Evolutionary conservation across 92 coral and sea anemone species (phyloP), one percentile per base, ranked within the genome.

Genomic region (Heteractis magnifica): DNA sequence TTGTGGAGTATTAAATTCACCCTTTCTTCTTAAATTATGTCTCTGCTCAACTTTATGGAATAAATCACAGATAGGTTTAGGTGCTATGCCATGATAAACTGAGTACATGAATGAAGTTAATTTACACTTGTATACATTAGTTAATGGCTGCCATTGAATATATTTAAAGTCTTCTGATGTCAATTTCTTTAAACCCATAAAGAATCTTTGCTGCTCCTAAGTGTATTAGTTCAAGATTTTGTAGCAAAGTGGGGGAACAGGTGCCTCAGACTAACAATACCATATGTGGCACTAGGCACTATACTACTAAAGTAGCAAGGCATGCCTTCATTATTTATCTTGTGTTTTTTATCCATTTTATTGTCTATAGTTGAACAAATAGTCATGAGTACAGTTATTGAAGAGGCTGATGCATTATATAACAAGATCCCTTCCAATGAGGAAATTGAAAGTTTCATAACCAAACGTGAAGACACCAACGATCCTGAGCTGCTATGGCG

Each of bases 401-500:
- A 85, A 71, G 83, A 85, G 64, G 77, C 81, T 52, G 88, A 85
- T 59, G 76, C 74, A 16, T 68, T 77, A 11, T 78, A 77, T 71
- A 75, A 85, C 52, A 79, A 78, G 48, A 79, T 77, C 12, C 77
- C 81, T 6, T 59, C 77, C 20, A 79, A 51, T 68, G 83, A 85
- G 68, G 76, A 85, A 72, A 77, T 85, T 10, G 83, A 85, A 52
- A 62, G 50, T 14, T 85, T 77, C 64, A 50, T 85, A 13, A 51
- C 12, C 50, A 71, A 76, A 58, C 81, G 78, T 49, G 41, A 85
- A 77, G 77, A 78, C 6, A 77, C 77, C 52, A 26, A 71, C 6
- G 88, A 77, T 18, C 78, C 88, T 23, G 88, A 85, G 44, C 49
- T 85, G 49, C 68, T 85, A 13, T 85, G 88, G 88, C 72, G 88